These are phyloP conservation scores for Tachysurus fulvidraco DNA, from an alignment of 2,113 vertebrate species.

Conservation along the genomic window DNA sequence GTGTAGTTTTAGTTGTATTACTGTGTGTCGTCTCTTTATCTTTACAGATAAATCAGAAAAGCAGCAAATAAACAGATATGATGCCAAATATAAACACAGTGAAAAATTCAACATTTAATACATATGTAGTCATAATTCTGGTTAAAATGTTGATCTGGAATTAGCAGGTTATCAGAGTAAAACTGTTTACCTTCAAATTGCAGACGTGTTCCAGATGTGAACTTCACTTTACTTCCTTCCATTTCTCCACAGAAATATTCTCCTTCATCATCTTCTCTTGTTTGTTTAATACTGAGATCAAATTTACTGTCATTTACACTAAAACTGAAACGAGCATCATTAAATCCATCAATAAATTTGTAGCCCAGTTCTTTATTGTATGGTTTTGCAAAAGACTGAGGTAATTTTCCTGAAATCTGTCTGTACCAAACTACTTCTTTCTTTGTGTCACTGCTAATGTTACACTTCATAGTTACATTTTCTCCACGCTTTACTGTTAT, in stretches of 20 bases:
- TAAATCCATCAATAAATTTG: not conserved
- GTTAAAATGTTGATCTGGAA: no score
- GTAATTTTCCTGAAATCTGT: not conserved
- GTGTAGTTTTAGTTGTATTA: no score
- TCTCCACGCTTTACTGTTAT: no score
- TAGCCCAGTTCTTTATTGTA: not conserved
- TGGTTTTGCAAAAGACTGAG: not conserved
- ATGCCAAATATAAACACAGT: no score
- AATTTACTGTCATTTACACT: not conserved
- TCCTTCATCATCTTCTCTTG: not conserved
- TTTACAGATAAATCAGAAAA: no score
- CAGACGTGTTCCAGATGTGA: no score
- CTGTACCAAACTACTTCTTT: slow-evolving; percentile 19
- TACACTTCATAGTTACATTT: not conserved
- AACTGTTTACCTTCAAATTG: no score
- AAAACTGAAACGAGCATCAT: not conserved
- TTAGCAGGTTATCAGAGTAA: no score
- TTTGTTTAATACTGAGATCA: not conserved
- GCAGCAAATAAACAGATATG: no score
- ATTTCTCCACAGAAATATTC: not conserved
- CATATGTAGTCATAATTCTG: no score
- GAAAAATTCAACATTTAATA: no score
- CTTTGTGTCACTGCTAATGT: not conserved
- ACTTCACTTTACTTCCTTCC: not conserved
- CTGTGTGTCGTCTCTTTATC: no score